phyloP scores from a whole-genome alignment of 2,888 invertebrate species.

The Xestia rhomboidea region DNA sequence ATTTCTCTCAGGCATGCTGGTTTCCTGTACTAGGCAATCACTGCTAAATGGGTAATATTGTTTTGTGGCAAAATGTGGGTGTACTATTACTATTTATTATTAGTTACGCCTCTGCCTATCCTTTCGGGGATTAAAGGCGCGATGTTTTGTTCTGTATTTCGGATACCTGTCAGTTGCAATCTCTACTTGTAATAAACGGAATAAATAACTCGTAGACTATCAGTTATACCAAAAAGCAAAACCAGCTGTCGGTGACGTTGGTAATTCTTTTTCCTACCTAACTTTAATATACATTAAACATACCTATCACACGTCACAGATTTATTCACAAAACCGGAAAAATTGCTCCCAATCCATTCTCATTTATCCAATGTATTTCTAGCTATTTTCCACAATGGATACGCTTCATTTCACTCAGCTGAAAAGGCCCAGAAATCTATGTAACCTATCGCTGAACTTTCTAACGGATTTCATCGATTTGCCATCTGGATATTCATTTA shows the following conservation, averaged over 20 bases:
- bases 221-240: not conserved
- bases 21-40: too few species aligned
- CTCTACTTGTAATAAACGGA: not conserved
- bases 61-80: too few species aligned
- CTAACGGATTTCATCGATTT: slow-evolving; percentile 53
- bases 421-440: slow-evolving; percentile 33
- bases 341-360: slow-evolving; percentile 1
- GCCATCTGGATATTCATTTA: slow-evolving; percentile 60
- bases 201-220: not conserved
- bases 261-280: not conserved
- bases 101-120: too few species aligned
- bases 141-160: too few species aligned
- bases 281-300: not conserved
- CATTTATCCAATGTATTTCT: slow-evolving; percentile 13
- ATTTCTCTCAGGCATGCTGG: too few species aligned
- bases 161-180: too few species aligned
- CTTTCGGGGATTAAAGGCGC: too few species aligned
- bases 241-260: not conserved
- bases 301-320: not conserved
- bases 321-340: slow-evolving; percentile 4
- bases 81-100: too few species aligned
- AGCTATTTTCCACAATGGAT: slow-evolving; percentile 6
- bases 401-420: slow-evolving; percentile 36
- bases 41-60: too few species aligned
- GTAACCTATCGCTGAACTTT: slow-evolving; percentile 22